phyloP scores from a whole-genome alignment of 2,113 vertebrate species.

The Sinocyclocheilus anophthalmus region DNA sequence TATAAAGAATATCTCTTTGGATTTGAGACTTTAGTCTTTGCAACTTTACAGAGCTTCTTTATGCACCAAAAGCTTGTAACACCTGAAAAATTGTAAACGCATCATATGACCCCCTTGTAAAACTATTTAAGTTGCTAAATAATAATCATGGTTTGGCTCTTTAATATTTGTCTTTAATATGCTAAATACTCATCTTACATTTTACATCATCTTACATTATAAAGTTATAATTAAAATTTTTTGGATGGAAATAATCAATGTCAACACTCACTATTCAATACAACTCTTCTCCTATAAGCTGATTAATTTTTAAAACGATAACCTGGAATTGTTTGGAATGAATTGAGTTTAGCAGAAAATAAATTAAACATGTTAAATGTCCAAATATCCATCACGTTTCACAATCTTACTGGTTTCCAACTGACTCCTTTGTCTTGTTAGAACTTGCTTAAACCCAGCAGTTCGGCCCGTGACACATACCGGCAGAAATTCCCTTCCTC shows the following conservation, averaged over 20 bases:
- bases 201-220: no score
- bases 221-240: background rate
- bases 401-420: conserved; percentile 17
- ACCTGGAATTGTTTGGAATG: background rate
- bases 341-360: background rate
- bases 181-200: background rate
- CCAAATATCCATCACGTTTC: conserved; percentile 6
- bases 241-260: background rate
- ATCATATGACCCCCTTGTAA: no score
- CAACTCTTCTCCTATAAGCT: background rate
- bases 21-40: no score
- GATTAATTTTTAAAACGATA: background rate
- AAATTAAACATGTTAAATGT: background rate
- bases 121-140: background rate
- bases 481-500: background rate
- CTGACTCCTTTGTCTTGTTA: background rate
- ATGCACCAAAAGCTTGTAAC: no score
- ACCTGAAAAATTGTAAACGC: no score
- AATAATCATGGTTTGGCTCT: background rate
- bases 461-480: conserved; percentile 2
- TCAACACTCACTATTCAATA: background rate
- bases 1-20: no score
- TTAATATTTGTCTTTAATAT: background rate
- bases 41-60: no score
- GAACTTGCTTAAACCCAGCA: conserved; percentile 20